Evolutionary conservation across 2,888 invertebrate species (phyloP), one percentile per base, ranked within the genome.

Genomic region (Pheosia gnoma): DNA sequence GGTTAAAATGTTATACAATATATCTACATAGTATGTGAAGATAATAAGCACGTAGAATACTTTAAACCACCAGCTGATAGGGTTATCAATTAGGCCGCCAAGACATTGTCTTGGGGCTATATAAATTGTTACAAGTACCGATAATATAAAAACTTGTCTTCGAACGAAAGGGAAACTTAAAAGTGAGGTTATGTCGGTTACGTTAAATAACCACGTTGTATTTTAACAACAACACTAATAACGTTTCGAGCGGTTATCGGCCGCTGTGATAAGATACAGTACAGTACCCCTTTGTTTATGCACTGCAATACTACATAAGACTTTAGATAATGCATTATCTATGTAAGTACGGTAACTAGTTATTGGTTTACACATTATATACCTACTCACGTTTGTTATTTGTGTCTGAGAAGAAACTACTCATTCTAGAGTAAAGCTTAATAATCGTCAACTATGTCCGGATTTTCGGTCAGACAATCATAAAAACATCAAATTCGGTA

Each of bases 221-320:
- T 80, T 80, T 84, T 81, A 78, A 81, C 78, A 81, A 84, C 75
- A 86, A 81, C 81, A 82, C 80, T 84, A 86, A 81, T 84, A 85
- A 87, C 83, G 84, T 84, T 83, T 81, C 81, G 74, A 79, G 80
- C 70, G 74, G 78, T 90, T 90, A 91, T 90, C 90, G 84, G 81
- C 61, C 79, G 78, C 67, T 72, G 65, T 80, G 91, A 92, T 91
- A 90, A 91, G 91, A 91, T 91, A 90, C 63, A 82, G 82, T 83
- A 86, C 82, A 86, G 86, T 85, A 84, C 84, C 85, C 87, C 86
- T 88, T 90, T 91, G 89, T 91, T 89, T 88, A 88, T 85, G 82
- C 81, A 76, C 77, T 87, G 86, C 88, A 86, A 87, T 88, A 81
- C 79, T 83, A 81, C 78, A 81, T 79, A 84, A 86, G 85, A 87